Conservation (phyloP, 1,140 invertebrate species). For the Bombus sibiricus region DNA sequence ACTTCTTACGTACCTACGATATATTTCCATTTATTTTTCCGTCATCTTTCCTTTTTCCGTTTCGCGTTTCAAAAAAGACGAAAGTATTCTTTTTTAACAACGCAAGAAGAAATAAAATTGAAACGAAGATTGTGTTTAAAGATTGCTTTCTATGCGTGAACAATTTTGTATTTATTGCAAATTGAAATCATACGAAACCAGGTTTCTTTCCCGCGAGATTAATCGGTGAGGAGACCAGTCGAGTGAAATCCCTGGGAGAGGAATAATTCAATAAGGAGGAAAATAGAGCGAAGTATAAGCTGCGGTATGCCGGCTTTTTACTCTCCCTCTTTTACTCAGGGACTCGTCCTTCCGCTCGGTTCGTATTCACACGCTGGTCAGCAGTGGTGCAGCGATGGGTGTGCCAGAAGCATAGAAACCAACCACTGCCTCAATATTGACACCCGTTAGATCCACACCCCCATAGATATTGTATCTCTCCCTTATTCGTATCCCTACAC, state of each 20-base stretch:
- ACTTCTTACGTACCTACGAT: not conserved
- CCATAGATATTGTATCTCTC: conserved; percentile 33
- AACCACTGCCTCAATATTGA: conserved; percentile 25
- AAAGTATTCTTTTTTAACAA: not conserved
- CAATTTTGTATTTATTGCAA: conserved; percentile 26
- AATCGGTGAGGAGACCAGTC: conserved; percentile 13
- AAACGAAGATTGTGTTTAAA: too few relatives aligned
- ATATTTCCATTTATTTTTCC: not conserved
- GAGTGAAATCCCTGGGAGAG: conserved; percentile 45
- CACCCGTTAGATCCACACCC: conserved; percentile 50
- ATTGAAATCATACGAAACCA: conserved; percentile 22
- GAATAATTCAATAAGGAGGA: conserved; percentile 46
- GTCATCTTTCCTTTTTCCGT: not conserved
- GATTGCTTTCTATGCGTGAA: conserved; percentile 25
- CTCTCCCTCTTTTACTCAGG: conserved; percentile 50
- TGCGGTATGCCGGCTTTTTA: conserved; percentile 48
- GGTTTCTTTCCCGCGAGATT: conserved; percentile 47
- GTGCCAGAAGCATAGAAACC: conserved; percentile 47
- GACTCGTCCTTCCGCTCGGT: conserved; percentile 44
- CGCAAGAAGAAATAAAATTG: not conserved
- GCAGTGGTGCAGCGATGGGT: conserved; percentile 43
- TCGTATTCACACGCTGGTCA: conserved; percentile 32
- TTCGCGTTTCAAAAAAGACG: not conserved
- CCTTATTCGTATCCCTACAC: conserved; percentile 17
- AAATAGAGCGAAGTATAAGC: conserved; percentile 45